These are phyloP conservation scores for Caretta caretta DNA, from an alignment of 2,113 vertebrate species.

Conservation along the genomic window DNA sequence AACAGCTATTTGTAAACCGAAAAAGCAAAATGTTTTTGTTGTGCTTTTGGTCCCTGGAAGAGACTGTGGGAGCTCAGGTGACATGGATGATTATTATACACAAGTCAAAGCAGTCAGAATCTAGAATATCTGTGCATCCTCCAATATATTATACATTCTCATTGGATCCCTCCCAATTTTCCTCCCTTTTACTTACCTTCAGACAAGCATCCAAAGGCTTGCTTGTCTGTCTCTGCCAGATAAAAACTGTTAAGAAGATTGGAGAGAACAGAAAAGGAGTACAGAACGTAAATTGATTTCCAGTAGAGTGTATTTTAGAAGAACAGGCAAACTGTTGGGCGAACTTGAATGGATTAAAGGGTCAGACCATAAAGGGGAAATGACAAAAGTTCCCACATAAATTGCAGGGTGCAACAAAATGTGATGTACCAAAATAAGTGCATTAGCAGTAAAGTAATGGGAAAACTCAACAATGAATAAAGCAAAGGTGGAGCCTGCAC, in stretches of 20 bases:
- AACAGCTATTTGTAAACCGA: neutral
- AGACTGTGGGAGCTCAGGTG: neutral
- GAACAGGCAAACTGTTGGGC: neutral
- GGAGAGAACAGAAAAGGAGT: neutral
- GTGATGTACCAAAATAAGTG: neutral
- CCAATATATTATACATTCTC: neutral
- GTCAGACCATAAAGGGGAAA: neutral
- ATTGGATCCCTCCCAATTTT: neutral
- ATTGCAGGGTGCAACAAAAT: neutral
- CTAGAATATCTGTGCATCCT: neutral
- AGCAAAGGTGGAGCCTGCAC: neutral
- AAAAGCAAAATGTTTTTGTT: neutral
- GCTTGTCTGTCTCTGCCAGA: neutral
- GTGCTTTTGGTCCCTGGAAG: neutral
- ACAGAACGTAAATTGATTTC: neutral
- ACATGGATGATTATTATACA: neutral
- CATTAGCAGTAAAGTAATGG: neutral
- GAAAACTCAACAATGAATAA: neutral
- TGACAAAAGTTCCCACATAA: neutral
- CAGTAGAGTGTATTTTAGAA: neutral
- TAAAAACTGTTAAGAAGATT: neutral
- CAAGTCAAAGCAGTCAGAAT: neutral
- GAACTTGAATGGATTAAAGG: neutral
- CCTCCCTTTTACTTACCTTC: neutral
- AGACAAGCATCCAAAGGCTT: neutral